These are phyloP conservation scores for Scaptomyza pallida DNA, from an alignment of 1,140 invertebrate species.

Conservation along the genomic window DNA sequence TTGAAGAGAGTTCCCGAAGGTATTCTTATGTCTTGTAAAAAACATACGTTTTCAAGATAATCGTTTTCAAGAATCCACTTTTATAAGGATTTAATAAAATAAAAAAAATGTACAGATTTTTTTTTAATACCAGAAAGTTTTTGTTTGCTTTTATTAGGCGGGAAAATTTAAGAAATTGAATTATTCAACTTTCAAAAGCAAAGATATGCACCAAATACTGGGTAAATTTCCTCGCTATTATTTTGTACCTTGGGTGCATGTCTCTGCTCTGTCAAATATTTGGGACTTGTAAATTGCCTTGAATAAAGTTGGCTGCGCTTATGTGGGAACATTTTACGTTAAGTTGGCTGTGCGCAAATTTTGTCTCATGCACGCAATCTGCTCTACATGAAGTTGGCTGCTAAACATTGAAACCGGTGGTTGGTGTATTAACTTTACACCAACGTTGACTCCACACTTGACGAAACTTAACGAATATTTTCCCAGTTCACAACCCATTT, in stretches of 20 bases:
- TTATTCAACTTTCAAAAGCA: background rate
- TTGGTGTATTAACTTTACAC: too few species aligned
- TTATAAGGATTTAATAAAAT: too few species aligned
- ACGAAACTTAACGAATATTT: background rate
- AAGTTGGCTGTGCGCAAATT: conserved; percentile 12
- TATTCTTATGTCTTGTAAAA: too few species aligned
- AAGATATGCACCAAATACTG: background rate
- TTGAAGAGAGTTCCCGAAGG: too few species aligned
- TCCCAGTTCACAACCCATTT: background rate
- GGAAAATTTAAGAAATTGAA: too few species aligned
- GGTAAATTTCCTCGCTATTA: background rate
- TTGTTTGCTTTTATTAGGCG: too few species aligned
- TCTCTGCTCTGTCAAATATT: background rate
- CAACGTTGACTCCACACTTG: background rate
- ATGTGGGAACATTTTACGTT: background rate
- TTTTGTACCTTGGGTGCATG: background rate
- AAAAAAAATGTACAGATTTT: too few species aligned
- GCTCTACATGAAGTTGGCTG: background rate
- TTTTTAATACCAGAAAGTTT: too few species aligned
- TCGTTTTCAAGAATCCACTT: too few species aligned
- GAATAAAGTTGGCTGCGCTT: conserved; percentile 9
- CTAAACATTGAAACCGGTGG: background rate
- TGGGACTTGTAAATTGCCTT: background rate
- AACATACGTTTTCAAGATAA: too few species aligned
- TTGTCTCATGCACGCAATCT: background rate